Base-by-base conservation (phyloP, 2,888 invertebrate genomes). In the Hypena proboscidalis region DNA sequence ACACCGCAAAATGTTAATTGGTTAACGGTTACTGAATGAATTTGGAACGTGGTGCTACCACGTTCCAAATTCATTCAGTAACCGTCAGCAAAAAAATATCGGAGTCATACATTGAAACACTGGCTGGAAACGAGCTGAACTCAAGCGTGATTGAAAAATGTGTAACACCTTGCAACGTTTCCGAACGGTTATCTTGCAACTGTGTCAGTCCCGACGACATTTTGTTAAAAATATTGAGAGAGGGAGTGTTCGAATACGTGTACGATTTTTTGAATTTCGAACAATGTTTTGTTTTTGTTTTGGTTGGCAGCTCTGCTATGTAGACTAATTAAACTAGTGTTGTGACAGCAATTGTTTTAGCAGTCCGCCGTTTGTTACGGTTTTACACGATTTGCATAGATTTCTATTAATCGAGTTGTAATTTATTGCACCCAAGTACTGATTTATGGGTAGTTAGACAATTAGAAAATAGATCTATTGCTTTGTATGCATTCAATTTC, bases 81-180 rank as follows among this genome's bases (percentile, higher is more conserved):
- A 70, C 61, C 67, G 71, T 71, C 58, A 69, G 71, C 68, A 63
- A 67, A 72, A 81, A 70, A 76, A 80, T 75, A 78, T 79, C 65
- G 65, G 69, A 47, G 52, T 65, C 70, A 75, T 83, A 80, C 67
- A 64, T 60, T 65, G 69, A 77, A 77, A 75, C 67, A 65, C 65
- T 59, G 66, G 66, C 55, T 60, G 68, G 70, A 72, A 78, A 72
- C 70, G 69, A 60, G 55, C 70, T 72, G 73, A 76, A 74, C 73
- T 77, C 71, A 74, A 58, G 73, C 78, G 75, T 77, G 66, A 75
- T 79, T 80, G 84, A 84, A 77, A 83, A 85, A 86, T 85, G 79
- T 74, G 74, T 66, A 74, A 73, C 82, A 83, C 80, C 83, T 83
- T 80, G 82, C 74, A 71, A 65, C 68, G 70, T 73, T 81, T 74